Evolutionary conservation across 1,140 invertebrate genomes (phyloP).

Genomic region (Solenopsis invicta): DNA sequence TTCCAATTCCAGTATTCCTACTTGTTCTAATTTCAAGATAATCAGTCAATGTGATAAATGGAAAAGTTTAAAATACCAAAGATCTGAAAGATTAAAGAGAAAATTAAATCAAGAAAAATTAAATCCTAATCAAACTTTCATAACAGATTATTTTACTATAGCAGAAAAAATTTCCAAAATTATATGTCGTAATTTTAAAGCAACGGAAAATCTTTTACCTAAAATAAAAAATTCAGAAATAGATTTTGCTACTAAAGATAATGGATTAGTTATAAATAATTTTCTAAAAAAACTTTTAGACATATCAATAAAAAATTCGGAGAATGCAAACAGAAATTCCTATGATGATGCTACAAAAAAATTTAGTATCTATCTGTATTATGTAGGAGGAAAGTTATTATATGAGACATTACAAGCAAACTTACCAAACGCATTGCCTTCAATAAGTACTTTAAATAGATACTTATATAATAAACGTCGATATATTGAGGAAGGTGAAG

Average conservation of each 20-base stretch:
- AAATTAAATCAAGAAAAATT: too few species aligned
- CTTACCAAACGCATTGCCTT: too few species aligned
- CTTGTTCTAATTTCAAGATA: too few species aligned
- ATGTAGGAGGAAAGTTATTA: neutral
- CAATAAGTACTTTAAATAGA: too few species aligned
- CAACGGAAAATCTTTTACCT: neutral
- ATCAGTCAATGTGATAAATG: too few species aligned
- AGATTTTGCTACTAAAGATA: neutral
- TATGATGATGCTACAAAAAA: conserved; percentile 14
- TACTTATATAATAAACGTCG: too few species aligned
- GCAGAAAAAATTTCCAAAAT: conserved; percentile 17
- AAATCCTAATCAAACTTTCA: neutral
- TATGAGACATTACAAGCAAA: conserved; percentile 5
- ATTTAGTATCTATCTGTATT: conserved; percentile 1
- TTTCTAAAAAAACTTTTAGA: conserved; percentile 19
- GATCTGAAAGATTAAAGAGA: too few species aligned
- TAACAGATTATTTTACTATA: conserved; percentile 27
- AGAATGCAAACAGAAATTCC: neutral
- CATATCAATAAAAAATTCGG: conserved; percentile 12
- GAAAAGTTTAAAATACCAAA: too few species aligned
- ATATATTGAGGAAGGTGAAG: too few species aligned
- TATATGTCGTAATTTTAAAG: neutral
- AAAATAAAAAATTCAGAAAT: conserved; percentile 9
- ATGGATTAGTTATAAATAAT: too few species aligned
- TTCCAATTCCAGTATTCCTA: too few species aligned